Evolutionary conservation across 2,797 vertebrate genomes (phyloP), one percentile per base, ranked within the genome.

Genomic region (Pseudocheirus occidentalis): DNA sequence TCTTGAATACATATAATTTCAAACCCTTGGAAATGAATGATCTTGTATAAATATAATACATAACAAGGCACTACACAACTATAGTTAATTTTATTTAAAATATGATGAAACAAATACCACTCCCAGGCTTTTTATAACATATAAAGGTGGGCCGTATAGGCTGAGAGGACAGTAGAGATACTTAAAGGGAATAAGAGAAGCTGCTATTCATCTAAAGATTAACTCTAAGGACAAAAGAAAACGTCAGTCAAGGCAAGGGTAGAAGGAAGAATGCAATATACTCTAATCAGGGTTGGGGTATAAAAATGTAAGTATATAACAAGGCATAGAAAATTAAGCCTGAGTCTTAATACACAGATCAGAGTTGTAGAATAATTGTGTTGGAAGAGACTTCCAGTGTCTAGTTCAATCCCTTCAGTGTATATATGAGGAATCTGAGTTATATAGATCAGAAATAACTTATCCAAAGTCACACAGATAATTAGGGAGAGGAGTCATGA

Each of bases 11-110:
- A 94, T 28, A 90, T 87, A 92, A 81, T 92, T 53, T 59, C 27
- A 94, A 87, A 92, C 93, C 46, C 62, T 95, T 58, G 92, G 13
- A 58, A 90, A 50, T 95, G 59, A 96, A 94, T 92, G 53, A 40
- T 90, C 11, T 95, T 40, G 92, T 95, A 87, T 34, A 90, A 94
- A 93, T 94, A 27, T 92, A 94, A 94, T 91, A 81, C n/a, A 91
- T 96, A 94, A 89, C 46, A 92, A 95, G 58, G 50, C 91, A 55
- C 53, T 96, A 46, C 0, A 14, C 90, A 96, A 55, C 52, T 29
- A 93, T 62, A 89, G 14, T 55, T 93, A 6, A 90, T 96, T 96
- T 95, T 56, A 95, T 73, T 31, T 94, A 52, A 91, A 96, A 94
- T 87, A 90, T 57, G 66, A 92, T 90, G 50, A 95, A 95, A 94